Base-by-base conservation (phyloP, 1,140 invertebrate species). In the Leptinotarsa undecemlineata region DNA sequence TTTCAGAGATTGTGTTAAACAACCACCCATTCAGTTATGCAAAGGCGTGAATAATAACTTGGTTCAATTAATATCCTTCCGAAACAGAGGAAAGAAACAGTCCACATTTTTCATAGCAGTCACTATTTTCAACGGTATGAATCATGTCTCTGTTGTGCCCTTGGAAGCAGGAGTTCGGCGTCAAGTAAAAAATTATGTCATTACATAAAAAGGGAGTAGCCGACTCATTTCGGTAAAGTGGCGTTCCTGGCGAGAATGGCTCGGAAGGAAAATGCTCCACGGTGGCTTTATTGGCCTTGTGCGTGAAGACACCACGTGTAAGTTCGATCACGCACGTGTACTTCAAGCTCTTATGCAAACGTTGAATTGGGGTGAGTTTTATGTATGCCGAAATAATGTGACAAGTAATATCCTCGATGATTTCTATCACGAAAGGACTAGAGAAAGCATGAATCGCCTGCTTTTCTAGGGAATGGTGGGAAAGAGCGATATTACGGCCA, bases 271-370 rank as follows among this genome's bases (percentile, higher is more conserved):
- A 23, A 15, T 4, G 15, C 63, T 64, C 21, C 20, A 21, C 63
- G 4, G 14, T 64, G 15, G 20, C 20, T 64, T 33, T 64, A 21
- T 64, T 33, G 20, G 20, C 26, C 63, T 64, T 15, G 63, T 64
- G n/a, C 74, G 74, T 75, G 74, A 75, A 61, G 20, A 23, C 19
- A 64, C 70, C 74, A 75, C 74, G 74, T 71, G 74, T 66, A 70
- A 42, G 21, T 57, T 60, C 64, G 67, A 75, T 71, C 76, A 77
- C 76, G 76, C 74, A 77, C 76, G 76, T 77, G 76, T 75, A 68
- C 17, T 64, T 23, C 23, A 26, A 67, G 19, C n/a, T 19, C 67
- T 17, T 48, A 13, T 68, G 42, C n/a, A 13, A 20, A 68, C 26
- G 67, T 26, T 17, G 14, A 20, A 33, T 68, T 20, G 70, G 69